Base-by-base conservation (phyloP, 2,797 vertebrate species). In the Gymnothorax reevesii region DNA sequence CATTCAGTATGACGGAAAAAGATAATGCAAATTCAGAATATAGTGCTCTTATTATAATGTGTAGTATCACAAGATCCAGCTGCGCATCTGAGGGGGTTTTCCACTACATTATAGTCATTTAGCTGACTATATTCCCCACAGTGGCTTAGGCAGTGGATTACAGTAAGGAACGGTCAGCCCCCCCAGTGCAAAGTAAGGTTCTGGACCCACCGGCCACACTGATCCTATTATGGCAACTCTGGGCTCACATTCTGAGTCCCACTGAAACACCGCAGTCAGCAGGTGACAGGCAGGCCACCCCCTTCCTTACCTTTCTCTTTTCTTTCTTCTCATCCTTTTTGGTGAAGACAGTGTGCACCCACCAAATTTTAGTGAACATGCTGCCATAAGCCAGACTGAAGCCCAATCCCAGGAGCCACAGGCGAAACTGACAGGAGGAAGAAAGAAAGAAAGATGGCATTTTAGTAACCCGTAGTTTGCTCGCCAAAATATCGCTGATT, bases 281-380 rank as follows among this genome's bases (percentile, higher is more conserved):
- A 42, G 33, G 33, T 42, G 33, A 42, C 33, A 42, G 33, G 2
- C 33, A 42, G 33, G 33, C 33, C 33, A 2, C 33, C 33, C 33
- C 33, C 33, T 42, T 42, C 33, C 33, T 87, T 92, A 97, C 98
- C 97, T 98, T 98, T 89, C 97, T 95, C 90, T 97, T 97, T 91
- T 98, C 98, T 91, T 98, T 99, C 93, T 98, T 99, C 83, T 99
- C 98, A 0, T 98, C 98, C 92, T 99, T 99, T 95, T 99, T 99
- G 8, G 98, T 99, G 94, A 98, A 98, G 83, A 98, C 97, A 0
- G 98, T 98, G 93, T 99, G 98, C 69, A 99, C 98, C 98, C 98
- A 99, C 98, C 98, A 99, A 94, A 99, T 98, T 94, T 99, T 99
- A 83, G 98, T 99, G 94, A 99, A 99, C 98, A 99, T 99, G 93